Evolutionary conservation across 2,888 invertebrate species (phyloP).

Genomic region (Diarsia brunnea): DNA sequence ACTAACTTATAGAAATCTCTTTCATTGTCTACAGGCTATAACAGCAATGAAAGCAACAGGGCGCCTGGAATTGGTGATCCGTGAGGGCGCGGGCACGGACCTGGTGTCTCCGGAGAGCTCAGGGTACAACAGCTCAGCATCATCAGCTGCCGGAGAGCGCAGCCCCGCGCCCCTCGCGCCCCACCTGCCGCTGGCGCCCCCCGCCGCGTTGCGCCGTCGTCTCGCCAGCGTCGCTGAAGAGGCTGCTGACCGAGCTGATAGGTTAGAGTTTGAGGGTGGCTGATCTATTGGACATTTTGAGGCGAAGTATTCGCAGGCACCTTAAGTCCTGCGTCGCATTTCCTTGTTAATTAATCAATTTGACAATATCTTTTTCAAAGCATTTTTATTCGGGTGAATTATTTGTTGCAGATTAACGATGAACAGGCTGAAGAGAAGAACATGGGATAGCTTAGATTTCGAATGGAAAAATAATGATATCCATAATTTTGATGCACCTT

Average conservation of each 20-base stretch:
- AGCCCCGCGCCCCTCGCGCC: slow-evolving; percentile 90
- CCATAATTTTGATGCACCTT: slow-evolving; percentile 88
- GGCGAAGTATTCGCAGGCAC: neutral
- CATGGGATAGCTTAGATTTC: slow-evolving; percentile 92
- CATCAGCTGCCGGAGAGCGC: slow-evolving; percentile 94
- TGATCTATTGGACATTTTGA: neutral
- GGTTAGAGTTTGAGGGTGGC: slow-evolving; percentile 73
- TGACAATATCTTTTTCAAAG: neutral
- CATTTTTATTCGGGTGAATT: slow-evolving; percentile 23
- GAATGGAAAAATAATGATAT: slow-evolving; percentile 89
- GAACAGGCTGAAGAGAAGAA: slow-evolving; percentile 87
- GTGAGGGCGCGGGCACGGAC: slow-evolving; percentile 95
- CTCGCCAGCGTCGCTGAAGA: slow-evolving; percentile 94
- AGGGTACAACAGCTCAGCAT: slow-evolving; percentile 96
- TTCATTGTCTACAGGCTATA: slow-evolving; percentile 91
- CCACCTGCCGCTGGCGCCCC: slow-evolving; percentile 82
- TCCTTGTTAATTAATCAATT: neutral
- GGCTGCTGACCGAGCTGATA: slow-evolving; percentile 91
- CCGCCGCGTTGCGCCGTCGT: slow-evolving; percentile 92
- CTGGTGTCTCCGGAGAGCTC: slow-evolving; percentile 95
- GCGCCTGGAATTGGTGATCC: slow-evolving; percentile 94
- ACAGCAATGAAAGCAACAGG: slow-evolving; percentile 95
- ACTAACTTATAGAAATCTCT: neutral
- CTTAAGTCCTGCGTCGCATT: neutral
- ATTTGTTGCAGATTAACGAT: slow-evolving; percentile 82